phyloP scores from a whole-genome alignment of 35 echinoderm and acorn worm genomes.

The Apostichopus californicus region DNA sequence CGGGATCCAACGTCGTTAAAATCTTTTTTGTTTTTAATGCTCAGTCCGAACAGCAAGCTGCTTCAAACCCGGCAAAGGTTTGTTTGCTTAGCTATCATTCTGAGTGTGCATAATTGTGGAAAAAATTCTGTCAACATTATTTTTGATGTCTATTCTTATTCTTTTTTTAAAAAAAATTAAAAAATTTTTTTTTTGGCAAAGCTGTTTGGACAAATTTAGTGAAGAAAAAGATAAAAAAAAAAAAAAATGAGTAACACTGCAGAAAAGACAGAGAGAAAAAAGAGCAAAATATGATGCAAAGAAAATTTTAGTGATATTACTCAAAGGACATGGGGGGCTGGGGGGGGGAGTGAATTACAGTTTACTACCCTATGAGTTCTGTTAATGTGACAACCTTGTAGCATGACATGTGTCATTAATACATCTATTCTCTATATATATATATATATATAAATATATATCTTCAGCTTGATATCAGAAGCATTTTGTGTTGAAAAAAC shows the following conservation, averaged over 20 bases:
- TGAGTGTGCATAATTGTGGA: slow-evolving; percentile 2
- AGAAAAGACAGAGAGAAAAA: not conserved
- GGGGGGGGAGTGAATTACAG: too few species aligned
- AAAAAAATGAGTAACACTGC: not conserved
- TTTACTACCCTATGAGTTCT: too few species aligned
- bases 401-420: too few species aligned
- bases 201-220: not conserved
- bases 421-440: too few species aligned
- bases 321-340: too few species aligned
- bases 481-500: too few species aligned
- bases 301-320: too few species aligned
- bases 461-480: too few species aligned
- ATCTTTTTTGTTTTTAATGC: slow-evolving; percentile 8
- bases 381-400: too few species aligned
- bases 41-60: not conserved
- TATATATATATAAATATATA: too few species aligned
- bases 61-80: slow-evolving; percentile 19
- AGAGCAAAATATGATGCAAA: too few species aligned
- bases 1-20: too few species aligned
- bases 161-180: not conserved
- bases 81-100: not conserved
- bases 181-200: not conserved
- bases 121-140: not conserved
- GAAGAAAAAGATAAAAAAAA: not conserved
- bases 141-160: not conserved